Base-by-base conservation (phyloP, 2,888 invertebrate genomes). In the Parnassius mnemosyne region DNA sequence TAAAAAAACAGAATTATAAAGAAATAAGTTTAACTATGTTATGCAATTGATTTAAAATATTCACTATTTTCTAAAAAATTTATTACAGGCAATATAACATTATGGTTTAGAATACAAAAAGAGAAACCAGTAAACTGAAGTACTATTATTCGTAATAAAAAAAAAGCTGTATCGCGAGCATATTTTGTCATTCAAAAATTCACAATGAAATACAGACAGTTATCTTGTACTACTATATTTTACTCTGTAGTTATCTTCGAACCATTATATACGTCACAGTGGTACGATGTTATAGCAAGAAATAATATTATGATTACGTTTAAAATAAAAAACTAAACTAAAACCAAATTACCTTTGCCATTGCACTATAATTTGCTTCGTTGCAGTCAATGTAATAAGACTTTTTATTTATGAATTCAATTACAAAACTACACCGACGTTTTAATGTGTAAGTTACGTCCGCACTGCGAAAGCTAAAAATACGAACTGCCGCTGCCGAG, bases 321-420 rank as follows among this genome's bases (percentile, higher is more conserved):
- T 34, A 56, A 51, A 65, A 56, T 59, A 52, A 63, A 42, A 53
- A 53, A 57, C 34, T 44, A 53, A 54, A 20, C 55, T 41, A 66
- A 66, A 64, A 66, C 63, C 20, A 69, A 69, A 66, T 88, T 89
- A 89, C 89, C 90, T 89, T 88, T 10, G 90, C 88, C 89, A 89
- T 88, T 66, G 69, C 75, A 71, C 72, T 68, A 68, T 65, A 65
- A 68, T 68, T 65, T 53, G 68, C 72, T 71, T 72, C 68, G 69
- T 68, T 65, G 65, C 66, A 70, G 66, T 65, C 65, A 67, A 68
- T 71, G 60, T 66, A 66, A 65, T 65, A 66, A 66, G 69, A 73
- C 71, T 75, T 74, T 72, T 76, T 64, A 64, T 65, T 76, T 76
- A 80, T 80, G 72, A 78, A 81, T 76, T 78, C 77, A 75, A 78